These are phyloP conservation scores for Phaethon lepturus DNA, from an alignment of 2,113 vertebrate species.

Conservation along the genomic window DNA sequence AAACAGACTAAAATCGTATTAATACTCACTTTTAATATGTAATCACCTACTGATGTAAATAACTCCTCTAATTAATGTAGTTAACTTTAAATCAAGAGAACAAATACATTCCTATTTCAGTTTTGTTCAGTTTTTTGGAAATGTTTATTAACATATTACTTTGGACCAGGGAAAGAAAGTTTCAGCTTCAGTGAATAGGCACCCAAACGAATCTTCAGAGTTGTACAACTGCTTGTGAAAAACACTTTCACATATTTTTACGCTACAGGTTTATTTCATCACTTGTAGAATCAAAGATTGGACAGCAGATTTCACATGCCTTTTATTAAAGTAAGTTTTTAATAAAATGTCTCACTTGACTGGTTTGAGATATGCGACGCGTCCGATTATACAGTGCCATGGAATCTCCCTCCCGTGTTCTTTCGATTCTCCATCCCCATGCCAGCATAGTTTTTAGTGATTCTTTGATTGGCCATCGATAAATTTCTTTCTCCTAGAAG, in stretches of 20 bases:
- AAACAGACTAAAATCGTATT: neutral
- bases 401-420: constrained; percentile 89
- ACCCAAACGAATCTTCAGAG: neutral
- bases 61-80: neutral
- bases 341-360: constrained; percentile 80
- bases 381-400: constrained; percentile 86
- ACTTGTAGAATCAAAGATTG: neutral
- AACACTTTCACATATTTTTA: neutral
- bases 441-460: constrained; percentile 94
- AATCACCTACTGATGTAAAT: neutral
- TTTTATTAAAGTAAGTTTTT: neutral
- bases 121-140: neutral
- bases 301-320: neutral
- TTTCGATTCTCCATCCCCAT: constrained; percentile 92
- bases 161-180: neutral
- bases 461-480: constrained; percentile 91
- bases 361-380: constrained; percentile 91
- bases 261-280: neutral
- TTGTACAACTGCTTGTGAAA: neutral
- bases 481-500: constrained; percentile 92
- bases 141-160: neutral
- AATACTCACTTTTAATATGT: neutral
- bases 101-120: neutral
- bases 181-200: neutral
- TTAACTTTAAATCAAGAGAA: neutral